phyloP scores from a whole-genome alignment of 1,140 invertebrate genomes.

The Notospermus geniculatus region DNA sequence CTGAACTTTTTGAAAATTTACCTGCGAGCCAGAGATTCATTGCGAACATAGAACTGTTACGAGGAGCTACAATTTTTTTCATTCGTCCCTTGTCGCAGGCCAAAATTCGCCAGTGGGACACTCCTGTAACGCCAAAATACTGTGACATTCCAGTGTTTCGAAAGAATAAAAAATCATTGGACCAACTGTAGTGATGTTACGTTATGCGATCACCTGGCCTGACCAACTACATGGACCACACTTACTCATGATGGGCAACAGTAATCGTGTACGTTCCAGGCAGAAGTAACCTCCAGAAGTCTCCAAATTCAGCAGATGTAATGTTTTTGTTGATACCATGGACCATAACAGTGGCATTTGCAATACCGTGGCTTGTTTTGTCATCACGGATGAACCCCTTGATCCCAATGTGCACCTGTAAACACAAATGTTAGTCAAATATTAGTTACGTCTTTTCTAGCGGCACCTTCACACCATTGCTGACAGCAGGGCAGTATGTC shows the following conservation, averaged over 20 bases:
- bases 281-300: constrained; percentile 87
- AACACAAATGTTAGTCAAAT: constrained; percentile 2
- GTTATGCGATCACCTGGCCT: background rate
- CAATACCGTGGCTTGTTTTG: constrained; percentile 68
- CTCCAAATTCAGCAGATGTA: constrained; percentile 62
- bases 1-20: too few species aligned
- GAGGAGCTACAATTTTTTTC: too few species aligned
- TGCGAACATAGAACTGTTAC: too few species aligned
- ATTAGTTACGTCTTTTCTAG: too few species aligned
- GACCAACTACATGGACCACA: constrained; percentile 3
- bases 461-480: too few species aligned
- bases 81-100: too few species aligned
- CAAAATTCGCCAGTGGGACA: too few species aligned
- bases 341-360: constrained; percentile 72
- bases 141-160: too few species aligned
- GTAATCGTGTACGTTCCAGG: constrained; percentile 75
- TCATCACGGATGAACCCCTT: constrained; percentile 81
- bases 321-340: constrained; percentile 53
- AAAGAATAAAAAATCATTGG: too few species aligned
- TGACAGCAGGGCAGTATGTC: too few species aligned
- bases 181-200: background rate
- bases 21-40: too few species aligned
- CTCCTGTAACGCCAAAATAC: too few species aligned
- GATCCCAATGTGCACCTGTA: constrained; percentile 77
- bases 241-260: constrained; percentile 39